These are phyloP conservation scores for Drosophila suboccidentalis DNA, from an alignment of 2,888 invertebrate species.

Conservation along the genomic window DNA sequence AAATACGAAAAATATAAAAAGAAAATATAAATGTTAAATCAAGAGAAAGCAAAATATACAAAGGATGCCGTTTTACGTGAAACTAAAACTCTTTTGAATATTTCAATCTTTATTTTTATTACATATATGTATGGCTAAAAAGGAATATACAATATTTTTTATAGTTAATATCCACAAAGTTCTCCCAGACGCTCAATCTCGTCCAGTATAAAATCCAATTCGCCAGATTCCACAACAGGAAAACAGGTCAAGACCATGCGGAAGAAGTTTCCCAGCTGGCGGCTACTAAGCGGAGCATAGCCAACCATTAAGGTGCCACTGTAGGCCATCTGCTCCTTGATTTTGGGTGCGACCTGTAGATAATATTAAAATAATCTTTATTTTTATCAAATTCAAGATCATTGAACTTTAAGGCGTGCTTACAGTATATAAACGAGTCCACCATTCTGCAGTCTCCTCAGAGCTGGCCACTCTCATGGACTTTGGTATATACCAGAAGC, in stretches of 20 bases:
- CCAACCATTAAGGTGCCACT: slow-evolving; percentile 91
- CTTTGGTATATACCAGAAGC: slow-evolving; percentile 94
- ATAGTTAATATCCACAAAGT: slow-evolving; percentile 23
- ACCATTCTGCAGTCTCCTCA: slow-evolving; percentile 86
- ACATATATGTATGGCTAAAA: not conserved
- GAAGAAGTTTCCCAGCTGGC: slow-evolving; percentile 90
- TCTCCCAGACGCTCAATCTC: slow-evolving; percentile 89
- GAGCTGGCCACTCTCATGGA: slow-evolving; percentile 85
- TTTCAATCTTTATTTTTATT: not conserved
- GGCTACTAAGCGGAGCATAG: slow-evolving; percentile 89
- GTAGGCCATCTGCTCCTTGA: slow-evolving; percentile 90
- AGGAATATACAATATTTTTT: not conserved
- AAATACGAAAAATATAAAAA: slow-evolving; percentile 31
- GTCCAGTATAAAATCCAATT: slow-evolving; percentile 89
- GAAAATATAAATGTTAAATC: slow-evolving; percentile 69
- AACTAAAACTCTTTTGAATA: slow-evolving; percentile 12
- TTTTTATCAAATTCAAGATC: not conserved
- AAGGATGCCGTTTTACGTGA: slow-evolving; percentile 52
- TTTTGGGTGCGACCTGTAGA: slow-evolving; percentile 88
- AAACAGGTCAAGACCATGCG: slow-evolving; percentile 91
- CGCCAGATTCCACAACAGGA: slow-evolving; percentile 87
- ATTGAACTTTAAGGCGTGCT: not conserved
- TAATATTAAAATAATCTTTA: not conserved
- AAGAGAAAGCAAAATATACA: slow-evolving; percentile 63
- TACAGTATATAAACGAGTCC: slow-evolving; percentile 86